Conservation (phyloP, 2,888 invertebrate species). For the Napeogenes sylphis region DNA sequence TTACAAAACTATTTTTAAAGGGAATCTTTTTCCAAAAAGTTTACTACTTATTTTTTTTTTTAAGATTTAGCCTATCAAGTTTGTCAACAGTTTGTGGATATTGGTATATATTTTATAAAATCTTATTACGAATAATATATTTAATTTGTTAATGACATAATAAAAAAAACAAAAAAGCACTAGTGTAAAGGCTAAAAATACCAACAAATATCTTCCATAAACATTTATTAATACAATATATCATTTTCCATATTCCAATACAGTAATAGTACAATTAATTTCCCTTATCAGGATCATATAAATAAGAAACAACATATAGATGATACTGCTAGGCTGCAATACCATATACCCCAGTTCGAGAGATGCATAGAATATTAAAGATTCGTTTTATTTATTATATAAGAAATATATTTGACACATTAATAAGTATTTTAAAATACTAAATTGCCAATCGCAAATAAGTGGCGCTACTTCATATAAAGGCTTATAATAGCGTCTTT, state of each 20-base stretch:
- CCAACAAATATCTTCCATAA: constrained; percentile 59
- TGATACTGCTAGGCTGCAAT: constrained; percentile 69
- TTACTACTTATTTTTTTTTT: no score
- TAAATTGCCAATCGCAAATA: constrained; percentile 76
- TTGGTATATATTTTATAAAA: no score
- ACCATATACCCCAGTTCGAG: constrained; percentile 69
- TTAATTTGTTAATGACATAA: no score
- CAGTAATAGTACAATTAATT: constrained; percentile 64
- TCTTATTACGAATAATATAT: no score
- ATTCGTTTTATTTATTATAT: constrained; percentile 58
- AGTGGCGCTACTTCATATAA: constrained; percentile 62
- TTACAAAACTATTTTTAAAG: no score
- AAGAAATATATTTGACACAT: constrained; percentile 65
- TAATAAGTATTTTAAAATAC: constrained; percentile 62
- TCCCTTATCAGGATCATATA: constrained; percentile 60
- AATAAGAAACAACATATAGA: constrained; percentile 72
- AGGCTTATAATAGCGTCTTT: constrained; percentile 76
- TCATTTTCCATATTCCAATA: constrained; percentile 73
- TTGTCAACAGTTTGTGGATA: no score
- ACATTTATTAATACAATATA: constrained; percentile 77
- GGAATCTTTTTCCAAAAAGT: no score
- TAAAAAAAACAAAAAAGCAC: not conserved
- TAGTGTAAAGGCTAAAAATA: constrained; percentile 20
- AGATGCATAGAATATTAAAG: constrained; percentile 61
- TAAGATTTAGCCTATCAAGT: no score